Conservation (phyloP, 1,140 invertebrate genomes). For the Hesperophylax magnus region DNA sequence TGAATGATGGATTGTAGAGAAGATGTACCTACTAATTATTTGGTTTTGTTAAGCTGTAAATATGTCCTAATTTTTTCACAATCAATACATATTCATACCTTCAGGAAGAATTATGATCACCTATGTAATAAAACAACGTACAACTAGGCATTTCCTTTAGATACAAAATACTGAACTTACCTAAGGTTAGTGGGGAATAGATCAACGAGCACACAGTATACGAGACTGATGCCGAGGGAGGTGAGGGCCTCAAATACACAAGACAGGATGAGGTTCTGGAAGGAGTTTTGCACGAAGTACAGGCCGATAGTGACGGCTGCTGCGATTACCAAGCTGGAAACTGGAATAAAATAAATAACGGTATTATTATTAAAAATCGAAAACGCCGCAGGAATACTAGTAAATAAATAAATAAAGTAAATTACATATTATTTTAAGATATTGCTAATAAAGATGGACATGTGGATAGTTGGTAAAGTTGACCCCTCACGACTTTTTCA, state of each 20-base stretch:
- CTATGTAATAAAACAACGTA: too few relatives aligned
- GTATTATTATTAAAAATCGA: not conserved
- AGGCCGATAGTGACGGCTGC: conserved; percentile 82
- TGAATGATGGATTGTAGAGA: too few relatives aligned
- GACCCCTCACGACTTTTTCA: too few relatives aligned
- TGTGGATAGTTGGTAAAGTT: too few relatives aligned
- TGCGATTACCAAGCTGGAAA: conserved; percentile 80
- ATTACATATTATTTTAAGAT: not conserved
- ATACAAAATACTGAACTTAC: conserved; percentile 60
- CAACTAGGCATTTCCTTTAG: too few relatives aligned
- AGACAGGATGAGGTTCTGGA: conserved; percentile 80
- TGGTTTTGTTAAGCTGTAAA: too few relatives aligned
- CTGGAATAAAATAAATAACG: conserved; percentile 67
- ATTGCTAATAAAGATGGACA: not conserved
- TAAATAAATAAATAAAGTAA: not conserved
- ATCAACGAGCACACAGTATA: conserved; percentile 83
- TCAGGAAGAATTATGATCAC: too few relatives aligned
- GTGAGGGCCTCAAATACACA: conserved; percentile 84
- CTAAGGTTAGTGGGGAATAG: conserved; percentile 85
- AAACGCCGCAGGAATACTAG: too few relatives aligned
- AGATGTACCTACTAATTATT: too few relatives aligned
- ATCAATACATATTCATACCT: too few relatives aligned
- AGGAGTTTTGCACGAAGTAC: conserved; percentile 80
- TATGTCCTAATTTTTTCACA: too few relatives aligned
- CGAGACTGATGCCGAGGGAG: conserved; percentile 80